Conservation (phyloP, 2,797 vertebrate genomes). For the Bovichtus variegatus region DNA sequence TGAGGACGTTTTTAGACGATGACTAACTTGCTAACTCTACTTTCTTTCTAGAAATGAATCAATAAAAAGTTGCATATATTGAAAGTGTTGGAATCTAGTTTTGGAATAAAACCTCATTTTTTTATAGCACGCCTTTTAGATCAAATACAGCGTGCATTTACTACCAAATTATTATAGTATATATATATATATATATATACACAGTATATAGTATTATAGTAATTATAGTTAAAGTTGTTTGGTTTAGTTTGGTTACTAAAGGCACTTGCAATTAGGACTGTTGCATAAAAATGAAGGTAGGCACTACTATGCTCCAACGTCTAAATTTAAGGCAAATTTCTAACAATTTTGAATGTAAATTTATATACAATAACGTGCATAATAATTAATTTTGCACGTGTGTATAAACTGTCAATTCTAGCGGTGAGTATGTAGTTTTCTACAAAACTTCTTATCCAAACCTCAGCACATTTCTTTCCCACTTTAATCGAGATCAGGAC, state of each 20-base stretch:
- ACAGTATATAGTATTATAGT: too few relatives aligned
- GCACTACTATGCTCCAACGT: background rate
- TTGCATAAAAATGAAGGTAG: background rate
- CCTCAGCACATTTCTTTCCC: constrained; percentile 11
- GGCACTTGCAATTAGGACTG: background rate
- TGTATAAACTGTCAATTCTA: background rate
- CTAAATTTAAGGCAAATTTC: background rate
- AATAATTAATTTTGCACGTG: background rate
- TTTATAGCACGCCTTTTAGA: background rate
- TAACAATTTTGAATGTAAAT: background rate
- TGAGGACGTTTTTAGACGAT: background rate
- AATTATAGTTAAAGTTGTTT: too few relatives aligned
- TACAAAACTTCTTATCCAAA: background rate
- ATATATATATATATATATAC: too few relatives aligned
- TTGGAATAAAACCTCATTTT: background rate
- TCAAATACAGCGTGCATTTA: background rate
- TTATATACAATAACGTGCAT: background rate
- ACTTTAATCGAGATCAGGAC: constrained; percentile 58
- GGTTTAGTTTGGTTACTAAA: too few relatives aligned
- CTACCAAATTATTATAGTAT: too few relatives aligned
- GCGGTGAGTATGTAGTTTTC: background rate
- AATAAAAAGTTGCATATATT: background rate
- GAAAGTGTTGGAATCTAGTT: background rate
- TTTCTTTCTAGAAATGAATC: background rate
- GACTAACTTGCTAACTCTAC: background rate